Evolutionary conservation across 2,888 invertebrate genomes (phyloP), one percentile per base, ranked within the genome.

Genomic region (Aquatica leii): DNA sequence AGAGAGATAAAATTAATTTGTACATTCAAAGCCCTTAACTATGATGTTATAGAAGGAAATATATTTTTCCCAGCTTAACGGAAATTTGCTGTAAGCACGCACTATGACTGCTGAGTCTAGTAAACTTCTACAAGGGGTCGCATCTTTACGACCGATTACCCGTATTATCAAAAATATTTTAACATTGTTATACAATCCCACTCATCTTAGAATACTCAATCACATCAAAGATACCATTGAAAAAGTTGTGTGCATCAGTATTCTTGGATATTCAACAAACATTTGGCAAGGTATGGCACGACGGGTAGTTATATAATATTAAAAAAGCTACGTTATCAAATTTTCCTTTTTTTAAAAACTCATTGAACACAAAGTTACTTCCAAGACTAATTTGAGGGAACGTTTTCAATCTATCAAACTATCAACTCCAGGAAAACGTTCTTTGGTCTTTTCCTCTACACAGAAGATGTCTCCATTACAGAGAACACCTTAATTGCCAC

Each of bases 401-500:
- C 11, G 14, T n/a, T 52, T 43, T 14, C 12, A 12, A 34, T 4
- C 14, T 17, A 12, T 12, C 52, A 52, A 15, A 2, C 17, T 9
- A 53, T 40, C 24, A 40, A 12, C 40, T 53, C 40, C 12, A 20
- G 21, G 18, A 12, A 5, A 51, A 35, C 8, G 53, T 53, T 12
- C 40, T 53, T 6, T 35, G 40, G 6, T 20, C 40, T 11, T 51
- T 18, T 14, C 18, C 2, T 51, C 1, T 51, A 51, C 8, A 51
- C 51, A 8, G 51, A 35, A 35, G 51, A 40, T 11, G 21, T 43
- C 9, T 14, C 43, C 24, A 43, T 24, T 8, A 54, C 54, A 15
- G 31, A 54, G 12, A 41, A 24, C 11, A 54, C 21, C 8, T 24
- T 43, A 43, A 18, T 52, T 37, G 52, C 40, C 34, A 51, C 34